phyloP scores from a whole-genome alignment of 2,113 vertebrate genomes.

The Cyprinus carpio region DNA sequence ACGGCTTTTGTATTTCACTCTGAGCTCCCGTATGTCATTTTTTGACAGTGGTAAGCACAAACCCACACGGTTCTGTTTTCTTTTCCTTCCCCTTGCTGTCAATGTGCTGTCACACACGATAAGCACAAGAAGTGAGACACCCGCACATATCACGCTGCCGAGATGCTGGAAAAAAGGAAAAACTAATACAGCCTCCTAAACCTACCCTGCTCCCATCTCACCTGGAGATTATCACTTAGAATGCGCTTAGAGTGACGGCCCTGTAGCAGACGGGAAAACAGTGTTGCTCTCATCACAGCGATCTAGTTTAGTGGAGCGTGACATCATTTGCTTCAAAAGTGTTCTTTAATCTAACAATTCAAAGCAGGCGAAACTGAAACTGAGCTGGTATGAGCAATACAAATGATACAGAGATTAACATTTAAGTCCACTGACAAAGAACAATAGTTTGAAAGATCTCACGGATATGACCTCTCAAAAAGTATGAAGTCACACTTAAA shows the following conservation, averaged over 20 bases:
- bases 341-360: conserved; percentile 43
- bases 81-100: conserved; percentile 45
- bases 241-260: conserved; percentile 14
- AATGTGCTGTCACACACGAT: conserved; percentile 52
- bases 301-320: conserved; percentile 10
- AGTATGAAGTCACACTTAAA: not conserved
- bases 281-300: not conserved
- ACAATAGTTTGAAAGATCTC: conserved; percentile 12
- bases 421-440: conserved; percentile 6
- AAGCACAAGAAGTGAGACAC: conserved; percentile 27
- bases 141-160: not conserved
- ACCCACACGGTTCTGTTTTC: conserved; percentile 42
- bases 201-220: conserved; percentile 32
- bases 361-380: conserved; percentile 31
- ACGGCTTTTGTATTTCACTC: conserved; percentile 43
- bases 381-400: not conserved
- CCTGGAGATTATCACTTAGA: conserved; percentile 40
- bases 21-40: conserved; percentile 34
- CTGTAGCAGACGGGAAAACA: not conserved
- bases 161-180: not conserved
- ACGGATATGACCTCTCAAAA: not conserved
- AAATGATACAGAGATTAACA: conserved; percentile 21
- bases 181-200: conserved; percentile 30
- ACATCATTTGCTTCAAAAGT: conserved; percentile 16
- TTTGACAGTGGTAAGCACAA: conserved; percentile 40